Evolutionary conservation across 2,797 vertebrate genomes (phyloP).

Genomic region (Dromococcyx pavoninus): DNA sequence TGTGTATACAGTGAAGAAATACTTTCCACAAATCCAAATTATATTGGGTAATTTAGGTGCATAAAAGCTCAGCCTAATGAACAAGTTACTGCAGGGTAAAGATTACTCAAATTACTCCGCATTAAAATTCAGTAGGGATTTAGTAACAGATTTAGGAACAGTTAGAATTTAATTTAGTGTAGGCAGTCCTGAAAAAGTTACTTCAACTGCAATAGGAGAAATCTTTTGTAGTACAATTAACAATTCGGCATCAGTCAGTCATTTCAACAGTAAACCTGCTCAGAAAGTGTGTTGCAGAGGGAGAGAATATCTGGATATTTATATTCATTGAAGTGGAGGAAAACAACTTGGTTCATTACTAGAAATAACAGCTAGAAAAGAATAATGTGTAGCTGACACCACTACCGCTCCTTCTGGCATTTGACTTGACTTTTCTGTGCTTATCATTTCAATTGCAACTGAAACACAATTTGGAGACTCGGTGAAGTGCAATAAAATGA

Average conservation of each 20-base stretch:
- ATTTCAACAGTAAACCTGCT: not conserved
- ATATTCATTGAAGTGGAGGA: constrained; percentile 16
- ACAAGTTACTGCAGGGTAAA: constrained; percentile 17
- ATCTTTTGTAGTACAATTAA: not conserved
- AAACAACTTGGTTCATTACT: constrained; percentile 18
- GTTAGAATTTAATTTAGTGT: not conserved
- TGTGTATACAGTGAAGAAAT: not conserved
- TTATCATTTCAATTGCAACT: constrained; percentile 36
- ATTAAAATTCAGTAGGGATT: constrained; percentile 11
- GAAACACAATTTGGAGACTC: constrained; percentile 47
- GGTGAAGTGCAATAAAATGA: constrained; percentile 43
- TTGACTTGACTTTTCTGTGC: constrained; percentile 23
- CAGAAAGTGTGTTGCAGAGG: not conserved
- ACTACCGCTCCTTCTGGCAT: not conserved
- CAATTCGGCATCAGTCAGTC: not conserved
- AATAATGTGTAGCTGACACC: constrained; percentile 24
- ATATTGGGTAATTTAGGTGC: not conserved
- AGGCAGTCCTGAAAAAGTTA: not conserved
- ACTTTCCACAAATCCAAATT: not conserved
- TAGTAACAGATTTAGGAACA: not conserved
- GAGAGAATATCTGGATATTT: not conserved
- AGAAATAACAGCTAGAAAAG: constrained; percentile 38
- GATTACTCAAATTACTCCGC: not conserved
- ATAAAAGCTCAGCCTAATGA: constrained; percentile 1
- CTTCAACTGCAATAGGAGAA: not conserved